Base-by-base conservation (phyloP, 2,888 invertebrate genomes). In the Drosophila koepferae region DNA sequence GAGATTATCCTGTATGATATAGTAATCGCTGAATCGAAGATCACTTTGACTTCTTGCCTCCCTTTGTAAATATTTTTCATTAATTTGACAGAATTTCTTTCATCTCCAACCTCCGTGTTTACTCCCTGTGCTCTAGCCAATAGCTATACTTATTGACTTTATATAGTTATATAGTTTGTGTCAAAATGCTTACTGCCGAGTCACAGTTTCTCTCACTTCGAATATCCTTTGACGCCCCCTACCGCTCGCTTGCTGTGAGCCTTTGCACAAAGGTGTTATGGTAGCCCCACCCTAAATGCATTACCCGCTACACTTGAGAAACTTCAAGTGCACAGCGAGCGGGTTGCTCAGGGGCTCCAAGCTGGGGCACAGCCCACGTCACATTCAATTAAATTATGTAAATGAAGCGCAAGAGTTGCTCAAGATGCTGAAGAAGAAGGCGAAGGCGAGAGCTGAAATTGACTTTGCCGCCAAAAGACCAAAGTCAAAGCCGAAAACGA, bases 331-430 rank as follows among this genome's bases (percentile, higher is more conserved):
- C 63, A 53, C 44, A n/a, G 14, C 38, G 59, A 46, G 10, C 28
- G 18, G 2, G 16, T 40, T 40, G 55, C 41, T 40, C 18, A 14
- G 28, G 23, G 59, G 59, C 59, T 38, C 18, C 59, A 23, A 10
- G 14, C 44, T 53, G 20, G 43, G 40, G 64, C 16, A 59, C 76
- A 62, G 62, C 77, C 80, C 74, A 82, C 89, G 74, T 86, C 79
- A 82, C 90, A 91, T 91, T 90, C 91, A 90, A 90, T 90, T 90
- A 90, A 90, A 90, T 90, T 91, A 90, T 90, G 90, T 77, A 90
- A 90, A 90, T 90, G 80, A 87, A 77, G 81, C 78, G 80, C 84
- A 82, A 82, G 88, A 82, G 85, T 83, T 79, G 81, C 60, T 71
- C 77, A 72, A 69, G 69, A 56, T 66, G 58, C 71, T 51, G 79